Evolutionary conservation across 2,113 vertebrate genomes (phyloP).

Genomic region (Petromus typicus): DNA sequence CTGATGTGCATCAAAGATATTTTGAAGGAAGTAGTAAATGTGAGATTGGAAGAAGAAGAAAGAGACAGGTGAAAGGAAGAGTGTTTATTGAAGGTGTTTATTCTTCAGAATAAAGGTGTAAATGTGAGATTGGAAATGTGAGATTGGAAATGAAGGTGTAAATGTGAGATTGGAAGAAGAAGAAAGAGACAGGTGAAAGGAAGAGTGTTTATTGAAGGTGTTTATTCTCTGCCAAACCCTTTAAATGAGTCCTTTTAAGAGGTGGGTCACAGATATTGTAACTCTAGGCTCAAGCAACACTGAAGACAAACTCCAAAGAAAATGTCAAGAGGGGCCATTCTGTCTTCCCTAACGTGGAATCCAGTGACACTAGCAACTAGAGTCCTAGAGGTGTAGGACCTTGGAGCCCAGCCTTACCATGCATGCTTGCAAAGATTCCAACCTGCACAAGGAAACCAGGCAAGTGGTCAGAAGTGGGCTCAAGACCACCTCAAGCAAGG

Average conservation of each 20-base stretch:
- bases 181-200: background rate
- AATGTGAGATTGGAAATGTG: too few relatives aligned
- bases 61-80: background rate
- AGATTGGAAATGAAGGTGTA: too few relatives aligned
- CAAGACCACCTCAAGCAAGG: background rate
- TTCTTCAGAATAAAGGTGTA: too few relatives aligned
- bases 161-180: background rate
- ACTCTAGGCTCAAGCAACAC: background rate
- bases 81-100: background rate
- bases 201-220: background rate
- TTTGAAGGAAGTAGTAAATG: background rate
- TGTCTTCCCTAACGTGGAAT: background rate
- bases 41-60: background rate
- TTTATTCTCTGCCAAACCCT: background rate
- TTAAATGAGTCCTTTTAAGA: background rate
- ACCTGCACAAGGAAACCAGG: background rate
- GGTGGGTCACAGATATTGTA: background rate
- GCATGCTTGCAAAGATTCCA: background rate
- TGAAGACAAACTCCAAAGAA: background rate
- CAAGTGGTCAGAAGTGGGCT: background rate
- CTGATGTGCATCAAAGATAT: background rate
- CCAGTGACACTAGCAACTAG: background rate
- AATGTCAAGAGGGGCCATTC: background rate
- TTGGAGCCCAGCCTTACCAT: background rate
- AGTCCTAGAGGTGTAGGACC: background rate